A percentile compares a stretch with the other conserved stretches of the same genome.
phyloP scores from a whole-genome alignment of 1,140 invertebrate genomes.

The Hetaerina americana region DNA sequence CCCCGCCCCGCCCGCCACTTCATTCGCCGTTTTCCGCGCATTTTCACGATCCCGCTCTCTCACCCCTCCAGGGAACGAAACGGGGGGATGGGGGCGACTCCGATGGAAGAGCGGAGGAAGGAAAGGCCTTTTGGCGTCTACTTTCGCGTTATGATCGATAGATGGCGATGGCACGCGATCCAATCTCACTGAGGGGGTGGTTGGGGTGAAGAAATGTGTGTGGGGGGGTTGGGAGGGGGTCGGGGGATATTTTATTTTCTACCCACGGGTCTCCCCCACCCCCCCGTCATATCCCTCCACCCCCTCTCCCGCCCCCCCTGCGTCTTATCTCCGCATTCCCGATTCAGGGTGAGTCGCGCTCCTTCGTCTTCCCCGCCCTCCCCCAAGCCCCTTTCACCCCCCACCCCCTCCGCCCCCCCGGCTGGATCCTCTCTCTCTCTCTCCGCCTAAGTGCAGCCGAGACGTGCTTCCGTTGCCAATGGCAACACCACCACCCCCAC shows the following conservation, averaged over 20 bases:
- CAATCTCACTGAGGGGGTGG: too few species aligned
- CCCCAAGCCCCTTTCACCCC: too few species aligned
- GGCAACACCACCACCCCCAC: not conserved
- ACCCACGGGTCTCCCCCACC: too few species aligned
- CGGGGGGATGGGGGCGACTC: not conserved
- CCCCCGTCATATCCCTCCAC: too few species aligned
- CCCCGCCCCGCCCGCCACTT: not conserved
- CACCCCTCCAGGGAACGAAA: not conserved
- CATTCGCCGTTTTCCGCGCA: not conserved
- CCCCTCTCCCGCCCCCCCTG: too few species aligned
- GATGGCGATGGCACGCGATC: not conserved
- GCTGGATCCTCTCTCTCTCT: too few species aligned
- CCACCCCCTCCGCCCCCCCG: not conserved
- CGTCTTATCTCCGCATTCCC: not conserved
- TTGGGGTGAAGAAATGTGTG: too few species aligned
- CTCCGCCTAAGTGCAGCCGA: not conserved
- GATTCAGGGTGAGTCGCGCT: not conserved
- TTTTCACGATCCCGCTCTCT: not conserved
- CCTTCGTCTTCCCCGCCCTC: too few species aligned
- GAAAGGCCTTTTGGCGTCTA: not conserved
- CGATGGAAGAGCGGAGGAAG: not conserved
- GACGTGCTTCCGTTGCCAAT: not conserved
- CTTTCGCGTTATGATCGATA: not conserved
- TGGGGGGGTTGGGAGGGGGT: too few species aligned
- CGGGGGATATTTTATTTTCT: too few species aligned